Percentiles rank a stretch among this genome's conserved stretches.
Conservation (phyloP, 2,888 invertebrate species). For the Marasmarcha lunaedactyla region DNA sequence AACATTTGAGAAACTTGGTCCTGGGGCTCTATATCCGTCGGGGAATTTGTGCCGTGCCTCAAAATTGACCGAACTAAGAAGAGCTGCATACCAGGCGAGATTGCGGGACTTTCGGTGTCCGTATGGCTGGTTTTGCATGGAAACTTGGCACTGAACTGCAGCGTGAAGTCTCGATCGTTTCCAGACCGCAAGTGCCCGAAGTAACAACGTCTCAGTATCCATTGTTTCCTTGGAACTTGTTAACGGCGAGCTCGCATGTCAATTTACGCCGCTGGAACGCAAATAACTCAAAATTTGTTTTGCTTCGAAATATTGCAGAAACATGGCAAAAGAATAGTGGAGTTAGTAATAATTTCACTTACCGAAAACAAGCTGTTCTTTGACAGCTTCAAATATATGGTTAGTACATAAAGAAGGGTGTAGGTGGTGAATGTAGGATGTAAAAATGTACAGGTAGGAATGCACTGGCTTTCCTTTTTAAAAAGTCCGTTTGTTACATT, state of each 20-base stretch:
- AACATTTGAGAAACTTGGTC: conserved; percentile 38
- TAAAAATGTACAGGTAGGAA: too few relatives aligned
- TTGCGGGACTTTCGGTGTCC: too few relatives aligned
- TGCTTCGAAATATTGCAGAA: too few relatives aligned
- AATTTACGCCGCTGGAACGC: conserved; percentile 5
- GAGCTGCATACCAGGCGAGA: conserved; percentile 22
- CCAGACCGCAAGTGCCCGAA: conserved; percentile 40
- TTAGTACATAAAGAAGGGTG: too few relatives aligned
- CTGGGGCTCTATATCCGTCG: conserved; percentile 34
- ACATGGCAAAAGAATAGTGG: background rate
- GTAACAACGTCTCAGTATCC: conserved; percentile 36
- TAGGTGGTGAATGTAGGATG: too few relatives aligned
- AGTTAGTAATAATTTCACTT: too few relatives aligned
- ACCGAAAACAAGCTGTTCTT: too few relatives aligned
- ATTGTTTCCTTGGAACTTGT: conserved; percentile 35
- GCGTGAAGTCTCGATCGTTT: conserved; percentile 43
- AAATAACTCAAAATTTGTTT: too few relatives aligned
- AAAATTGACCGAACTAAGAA: too few relatives aligned
- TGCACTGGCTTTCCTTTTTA: too few relatives aligned
- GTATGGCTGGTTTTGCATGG: conserved; percentile 4
- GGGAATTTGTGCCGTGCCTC: conserved; percentile 17
- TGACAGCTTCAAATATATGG: too few relatives aligned
- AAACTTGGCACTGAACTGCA: conserved; percentile 32
- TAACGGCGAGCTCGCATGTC: conserved; percentile 24
- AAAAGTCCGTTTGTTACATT: background rate